Conservation (phyloP, 2,113 vertebrate species). For the Nothoprocta perdicaria region DNA sequence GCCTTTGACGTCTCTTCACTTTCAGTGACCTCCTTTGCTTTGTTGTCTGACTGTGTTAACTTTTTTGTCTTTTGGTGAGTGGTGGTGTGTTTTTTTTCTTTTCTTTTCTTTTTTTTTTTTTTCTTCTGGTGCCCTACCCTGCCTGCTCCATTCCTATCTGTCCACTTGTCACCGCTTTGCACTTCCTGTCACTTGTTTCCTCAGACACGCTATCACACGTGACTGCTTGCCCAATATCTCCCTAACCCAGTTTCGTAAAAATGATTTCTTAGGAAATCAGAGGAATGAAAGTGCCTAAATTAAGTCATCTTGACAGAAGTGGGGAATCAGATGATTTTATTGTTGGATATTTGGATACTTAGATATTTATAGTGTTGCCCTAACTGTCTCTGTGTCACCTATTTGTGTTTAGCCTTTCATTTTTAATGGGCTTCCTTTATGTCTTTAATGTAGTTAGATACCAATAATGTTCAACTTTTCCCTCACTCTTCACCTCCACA, state of each 20-base stretch:
- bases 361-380: not conserved
- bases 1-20: not conserved
- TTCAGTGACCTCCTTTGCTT: not conserved
- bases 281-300: not conserved
- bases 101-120: too few relatives aligned
- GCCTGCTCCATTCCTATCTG: rapidly evolving
- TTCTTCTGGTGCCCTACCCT: not conserved
- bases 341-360: not conserved
- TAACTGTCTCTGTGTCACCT: not conserved
- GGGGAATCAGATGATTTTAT: not conserved
- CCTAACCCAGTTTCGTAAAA: not conserved
- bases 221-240: not conserved
- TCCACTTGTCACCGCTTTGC: not conserved
- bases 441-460: not conserved
- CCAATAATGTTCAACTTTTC: not conserved
- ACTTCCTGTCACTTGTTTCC: not conserved
- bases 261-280: not conserved
- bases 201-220: not conserved
- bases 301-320: not conserved
- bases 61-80: not conserved
- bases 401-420: not conserved
- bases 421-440: not conserved
- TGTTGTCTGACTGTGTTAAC: not conserved
- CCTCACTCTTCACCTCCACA: not conserved
- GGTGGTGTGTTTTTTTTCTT: not conserved